Percentiles rank a stretch among this genome's conserved stretches.
Evolutionary conservation across 2,888 invertebrate genomes (phyloP).

Genomic region (Campaea margaritaria): DNA sequence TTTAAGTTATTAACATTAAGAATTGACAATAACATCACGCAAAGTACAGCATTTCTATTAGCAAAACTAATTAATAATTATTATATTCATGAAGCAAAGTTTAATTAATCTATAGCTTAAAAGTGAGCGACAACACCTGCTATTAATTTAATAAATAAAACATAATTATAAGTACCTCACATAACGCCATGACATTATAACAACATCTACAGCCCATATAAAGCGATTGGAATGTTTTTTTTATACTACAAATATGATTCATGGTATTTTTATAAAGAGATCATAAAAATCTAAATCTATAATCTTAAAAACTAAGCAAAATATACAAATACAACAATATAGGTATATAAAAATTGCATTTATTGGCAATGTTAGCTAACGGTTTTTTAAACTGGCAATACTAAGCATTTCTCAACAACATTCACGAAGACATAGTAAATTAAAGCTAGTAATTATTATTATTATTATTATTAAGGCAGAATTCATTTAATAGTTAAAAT

Average conservation of each 20-base stretch:
- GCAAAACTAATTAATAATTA: neutral
- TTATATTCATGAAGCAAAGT: neutral
- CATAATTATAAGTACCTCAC: no score
- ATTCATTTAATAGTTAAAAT: constrained; percentile 1
- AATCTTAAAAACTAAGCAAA: constrained; percentile 37
- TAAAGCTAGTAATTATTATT: constrained; percentile 25
- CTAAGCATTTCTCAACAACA: constrained; percentile 26
- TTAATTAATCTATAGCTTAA: neutral
- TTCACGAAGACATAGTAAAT: constrained; percentile 10
- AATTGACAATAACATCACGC: constrained; percentile 31
- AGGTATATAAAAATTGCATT: constrained; percentile 33
- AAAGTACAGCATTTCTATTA: constrained; percentile 4
- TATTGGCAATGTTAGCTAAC: constrained; percentile 46
- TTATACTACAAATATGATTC: constrained; percentile 52
- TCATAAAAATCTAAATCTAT: constrained; percentile 31
- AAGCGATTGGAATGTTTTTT: constrained; percentile 71
- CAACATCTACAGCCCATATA: constrained; percentile 55
- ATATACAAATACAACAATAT: constrained; percentile 47
- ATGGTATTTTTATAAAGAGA: constrained; percentile 50
- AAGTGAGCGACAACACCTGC: neutral
- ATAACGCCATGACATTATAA: constrained; percentile 57
- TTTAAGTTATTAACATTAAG: constrained; percentile 20
- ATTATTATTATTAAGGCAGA: constrained; percentile 14
- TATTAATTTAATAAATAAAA: neutral
- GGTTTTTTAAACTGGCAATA: constrained; percentile 35